Evolutionary conservation across 2,888 invertebrate genomes (phyloP).

Genomic region (Amiota communis): DNA sequence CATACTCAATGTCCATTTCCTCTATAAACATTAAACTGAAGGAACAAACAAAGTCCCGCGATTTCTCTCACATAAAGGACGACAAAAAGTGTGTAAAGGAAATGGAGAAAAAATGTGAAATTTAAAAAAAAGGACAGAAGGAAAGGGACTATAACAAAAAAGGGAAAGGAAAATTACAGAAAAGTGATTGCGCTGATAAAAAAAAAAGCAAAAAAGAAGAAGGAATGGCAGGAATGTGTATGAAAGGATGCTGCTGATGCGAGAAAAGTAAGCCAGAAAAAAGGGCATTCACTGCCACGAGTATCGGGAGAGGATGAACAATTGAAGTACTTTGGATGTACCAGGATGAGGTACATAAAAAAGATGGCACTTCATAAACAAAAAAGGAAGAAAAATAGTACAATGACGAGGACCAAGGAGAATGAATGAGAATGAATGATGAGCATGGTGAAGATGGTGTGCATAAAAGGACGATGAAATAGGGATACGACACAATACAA

Average conservation of each 20-base stretch:
- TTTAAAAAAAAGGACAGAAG: constrained; percentile 23
- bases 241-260: constrained; percentile 9
- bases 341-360: constrained; percentile 37
- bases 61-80: constrained; percentile 29
- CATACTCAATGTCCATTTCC: no score
- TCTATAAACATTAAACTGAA: no score
- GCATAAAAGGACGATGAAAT: no score
- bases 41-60: no score
- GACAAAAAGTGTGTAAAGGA: constrained; percentile 30
- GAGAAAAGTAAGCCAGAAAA: constrained; percentile 9
- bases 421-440: constrained; percentile 46
- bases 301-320: constrained; percentile 28
- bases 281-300: no score
- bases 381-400: no score
- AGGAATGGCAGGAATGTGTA: not conserved
- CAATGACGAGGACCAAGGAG: no score
- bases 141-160: constrained; percentile 20
- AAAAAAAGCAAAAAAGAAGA: constrained; percentile 23
- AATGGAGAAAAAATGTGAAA: constrained; percentile 43
- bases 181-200: constrained; percentile 31
- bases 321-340: constrained; percentile 24
- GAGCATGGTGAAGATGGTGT: constrained; percentile 38
- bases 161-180: constrained; percentile 22
- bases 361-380: constrained; percentile 63
- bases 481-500: no score